Evolutionary conservation across 2,888 invertebrate species (phyloP), one percentile per base, ranked within the genome.

Genomic region (Drosophila longiperda): DNA sequence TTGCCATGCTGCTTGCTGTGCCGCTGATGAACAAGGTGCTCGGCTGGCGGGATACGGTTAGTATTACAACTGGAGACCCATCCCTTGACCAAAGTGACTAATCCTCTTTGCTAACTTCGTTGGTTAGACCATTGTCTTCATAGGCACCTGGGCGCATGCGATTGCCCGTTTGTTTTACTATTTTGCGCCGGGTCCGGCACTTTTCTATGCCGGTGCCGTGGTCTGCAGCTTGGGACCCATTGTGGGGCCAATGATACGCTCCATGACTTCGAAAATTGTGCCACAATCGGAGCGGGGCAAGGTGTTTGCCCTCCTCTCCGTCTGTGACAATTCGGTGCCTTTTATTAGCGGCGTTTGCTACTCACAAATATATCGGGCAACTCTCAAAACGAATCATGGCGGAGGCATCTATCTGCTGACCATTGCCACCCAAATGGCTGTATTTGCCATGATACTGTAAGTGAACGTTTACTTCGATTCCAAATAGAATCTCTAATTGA

Each of bases 241-340:
- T 55, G 96, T 96, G 0, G 96, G 96, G 0, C 97, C 97, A 0
- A 95, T 97, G 66, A 94, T 97, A 67, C 94, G 97, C n/a, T 96
- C 97, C 0, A 96, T 97, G 94, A 95, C 96, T 1, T 97, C 97
- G 0, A 97, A 97, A 93, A 94, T 96, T 32, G 95, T 97, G 34
- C 94, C 96, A 0, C 92, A 94, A 1, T 93, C 95, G 42, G 97
- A 97, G 90, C 94, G 96, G 93, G 97, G 97, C 94, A 96, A 96
- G 91, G 95, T 96, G 1, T 97, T 96, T 90, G 96, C 97, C 0
- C 94, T 97, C 73, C 93, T 97, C 9, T 95, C 97, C 0, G 96
- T 97, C 0, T 97, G 96, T 91, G 97, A 97, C 89, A 97, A 96
- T 89, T 96, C 96, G 0, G 95, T 96, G 45, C 96, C 96, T 0